Percentiles rank a stretch among this genome's conserved stretches.
Evolutionary conservation across 2,888 invertebrate species (phyloP).

Genomic region (Polymixis lichenea): DNA sequence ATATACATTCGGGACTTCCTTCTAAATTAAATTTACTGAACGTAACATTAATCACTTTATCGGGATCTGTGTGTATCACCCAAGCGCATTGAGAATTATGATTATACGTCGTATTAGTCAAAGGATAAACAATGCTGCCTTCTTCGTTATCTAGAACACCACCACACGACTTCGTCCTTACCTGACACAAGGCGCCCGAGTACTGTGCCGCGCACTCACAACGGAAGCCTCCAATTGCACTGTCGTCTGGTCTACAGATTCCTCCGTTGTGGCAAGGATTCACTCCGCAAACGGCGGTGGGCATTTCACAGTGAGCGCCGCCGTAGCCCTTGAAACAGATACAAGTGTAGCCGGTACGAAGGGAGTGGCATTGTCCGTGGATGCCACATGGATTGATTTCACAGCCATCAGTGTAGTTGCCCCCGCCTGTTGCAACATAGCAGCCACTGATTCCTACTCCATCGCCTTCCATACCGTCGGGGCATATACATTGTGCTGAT

Average conservation of each 20-base stretch:
- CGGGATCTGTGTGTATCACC: conserved; percentile 92
- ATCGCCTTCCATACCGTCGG: conserved; percentile 93
- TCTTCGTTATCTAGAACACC: conserved; percentile 83
- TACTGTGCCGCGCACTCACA: conserved; percentile 93
- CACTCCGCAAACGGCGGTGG: conserved; percentile 91
- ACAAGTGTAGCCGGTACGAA: conserved; percentile 88
- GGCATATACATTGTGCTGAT: conserved; percentile 94
- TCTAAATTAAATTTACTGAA: conserved; percentile 95
- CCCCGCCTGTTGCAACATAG: conserved; percentile 73
- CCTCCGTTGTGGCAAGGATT: conserved; percentile 96
- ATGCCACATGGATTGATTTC: conserved; percentile 88
- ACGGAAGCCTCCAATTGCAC: conserved; percentile 76
- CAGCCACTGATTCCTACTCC: conserved; percentile 96
- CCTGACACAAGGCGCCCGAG: conserved; percentile 92
- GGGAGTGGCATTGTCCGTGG: conserved; percentile 91
- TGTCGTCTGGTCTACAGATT: conserved; percentile 90
- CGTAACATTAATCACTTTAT: conserved; percentile 94
- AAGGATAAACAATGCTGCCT: conserved; percentile 93
- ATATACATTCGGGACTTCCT: conserved; percentile 91
- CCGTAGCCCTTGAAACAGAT: conserved; percentile 91
- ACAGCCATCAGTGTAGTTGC: conserved; percentile 85
- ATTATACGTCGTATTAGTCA: conserved; percentile 88
- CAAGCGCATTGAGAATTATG: conserved; percentile 94
- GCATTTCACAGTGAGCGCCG: conserved; percentile 91
- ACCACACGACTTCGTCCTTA: conserved; percentile 85